Conservation (phyloP, 2,888 invertebrate genomes). For the Octodonta nipae region DNA sequence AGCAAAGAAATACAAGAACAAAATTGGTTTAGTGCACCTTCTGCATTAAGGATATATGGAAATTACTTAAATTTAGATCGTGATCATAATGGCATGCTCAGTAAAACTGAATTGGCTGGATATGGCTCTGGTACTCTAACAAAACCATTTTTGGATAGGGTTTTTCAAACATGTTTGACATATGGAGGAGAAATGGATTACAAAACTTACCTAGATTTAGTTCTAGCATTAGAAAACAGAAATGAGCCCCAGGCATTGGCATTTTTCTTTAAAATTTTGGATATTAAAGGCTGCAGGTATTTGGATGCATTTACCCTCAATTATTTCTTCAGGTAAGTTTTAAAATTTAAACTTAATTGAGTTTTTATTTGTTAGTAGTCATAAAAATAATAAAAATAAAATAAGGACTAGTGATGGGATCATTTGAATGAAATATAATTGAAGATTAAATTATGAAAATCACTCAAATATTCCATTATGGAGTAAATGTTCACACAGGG, state of each 20-base stretch:
- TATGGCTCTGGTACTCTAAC: slow-evolving; percentile 85
- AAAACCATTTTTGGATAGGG: slow-evolving; percentile 76
- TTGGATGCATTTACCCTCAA: slow-evolving; percentile 82
- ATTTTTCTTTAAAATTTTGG: slow-evolving; percentile 81
- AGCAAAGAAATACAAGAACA: slow-evolving; percentile 74
- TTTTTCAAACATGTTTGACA: slow-evolving; percentile 90
- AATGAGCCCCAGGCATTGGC: slow-evolving; percentile 82
- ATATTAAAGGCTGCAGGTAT: slow-evolving; percentile 76
- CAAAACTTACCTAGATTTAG: slow-evolving; percentile 89
- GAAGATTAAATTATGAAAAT: no score
- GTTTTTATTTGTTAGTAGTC: no score
- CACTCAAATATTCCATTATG: no score
- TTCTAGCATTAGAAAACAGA: slow-evolving; percentile 82
- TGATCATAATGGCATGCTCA: slow-evolving; percentile 92
- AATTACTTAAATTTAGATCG: slow-evolving; percentile 87
- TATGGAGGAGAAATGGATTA: slow-evolving; percentile 95
- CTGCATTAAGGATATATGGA: slow-evolving; percentile 80
- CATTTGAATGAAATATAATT: no score
- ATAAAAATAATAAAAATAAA: no score
- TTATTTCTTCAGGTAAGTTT: slow-evolving; percentile 56
- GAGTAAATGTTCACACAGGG: no score
- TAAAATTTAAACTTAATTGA: no score
- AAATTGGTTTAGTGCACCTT: slow-evolving; percentile 85
- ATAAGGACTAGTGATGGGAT: no score
- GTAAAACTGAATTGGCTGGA: slow-evolving; percentile 76